phyloP scores from a whole-genome alignment of 2,888 invertebrate species.

The Ophioninae sp. region DNA sequence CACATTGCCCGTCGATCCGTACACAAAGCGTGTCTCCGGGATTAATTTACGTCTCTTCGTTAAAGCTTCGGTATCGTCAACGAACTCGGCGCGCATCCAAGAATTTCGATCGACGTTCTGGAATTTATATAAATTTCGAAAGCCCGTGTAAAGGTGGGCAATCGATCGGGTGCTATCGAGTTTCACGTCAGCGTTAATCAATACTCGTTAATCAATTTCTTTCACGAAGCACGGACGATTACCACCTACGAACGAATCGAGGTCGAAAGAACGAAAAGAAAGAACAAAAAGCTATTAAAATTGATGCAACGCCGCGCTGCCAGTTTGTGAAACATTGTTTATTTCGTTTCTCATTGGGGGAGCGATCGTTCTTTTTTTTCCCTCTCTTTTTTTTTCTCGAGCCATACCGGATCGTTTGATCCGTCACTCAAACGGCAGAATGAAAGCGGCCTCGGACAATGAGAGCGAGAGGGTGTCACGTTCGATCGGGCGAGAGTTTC shows the following conservation, averaged over 20 bases:
- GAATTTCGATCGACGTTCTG: conserved; percentile 26
- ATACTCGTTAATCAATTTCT: conserved; percentile 10
- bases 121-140: conserved; percentile 17
- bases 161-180: neutral
- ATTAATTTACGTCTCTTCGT: conserved; percentile 43
- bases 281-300: conserved; percentile 8
- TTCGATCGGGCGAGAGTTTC: conserved; percentile 47
- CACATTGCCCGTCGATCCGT: conserved; percentile 13
- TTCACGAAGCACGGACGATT: neutral
- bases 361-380: neutral
- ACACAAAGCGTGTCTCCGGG: conserved; percentile 31
- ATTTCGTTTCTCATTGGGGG: conserved; percentile 31
- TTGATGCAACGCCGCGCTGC: neutral
- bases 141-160: neutral
- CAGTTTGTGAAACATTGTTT: conserved; percentile 23
- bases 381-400: neutral
- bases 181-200: conserved; percentile 6
- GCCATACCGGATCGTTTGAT: conserved; percentile 36
- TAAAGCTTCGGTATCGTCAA: conserved; percentile 20
- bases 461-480: conserved; percentile 39
- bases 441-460: conserved; percentile 31
- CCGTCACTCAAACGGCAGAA: conserved; percentile 48
- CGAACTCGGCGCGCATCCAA: conserved; percentile 32
- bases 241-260: neutral
- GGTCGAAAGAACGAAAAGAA: conserved; percentile 9